Evolutionary conservation across 1,140 invertebrate genomes (phyloP), one percentile per base, ranked within the genome.

Genomic region (Lanistes nyassanus): DNA sequence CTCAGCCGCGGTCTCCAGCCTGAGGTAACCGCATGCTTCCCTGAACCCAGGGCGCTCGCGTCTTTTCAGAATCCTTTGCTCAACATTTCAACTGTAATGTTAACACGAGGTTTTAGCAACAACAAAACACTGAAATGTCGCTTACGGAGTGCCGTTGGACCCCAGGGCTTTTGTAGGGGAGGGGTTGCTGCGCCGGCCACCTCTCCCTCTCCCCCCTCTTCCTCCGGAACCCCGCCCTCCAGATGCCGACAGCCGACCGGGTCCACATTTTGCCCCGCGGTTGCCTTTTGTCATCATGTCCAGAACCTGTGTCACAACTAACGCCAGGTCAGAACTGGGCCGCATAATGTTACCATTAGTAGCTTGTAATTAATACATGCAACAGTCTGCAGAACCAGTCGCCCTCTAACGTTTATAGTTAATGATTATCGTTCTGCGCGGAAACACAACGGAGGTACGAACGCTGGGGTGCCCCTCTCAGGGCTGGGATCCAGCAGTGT

Each of bases 261-360:
- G 55, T 36, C 70, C 37, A 39, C 7, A 9, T 19, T 31, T 53
- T 4, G 70, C 55, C 31, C 47, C 53, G 55, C 34, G 36, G 56
- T 56, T 39, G 1, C 70, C 56, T 37, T 72, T 72, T 16, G 70
- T 72, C 70, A 72, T 72, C 34, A 72, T 37, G 37, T 72, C 70
- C 70, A 72, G 56, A 31, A 72, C 70, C 70, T 72, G 55, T 9
- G 29, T 26, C 51, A 16, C 29, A 9, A n/a, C n/a, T n/a, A n/a
- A n/a, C n/a, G n/a, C n/a, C n/a, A n/a, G n/a, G n/a, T n/a, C n/a
- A n/a, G n/a, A n/a, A n/a, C n/a, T n/a, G n/a, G n/a, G n/a, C n/a
- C n/a, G n/a, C n/a, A n/a, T n/a, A n/a, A n/a, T n/a, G n/a, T n/a
- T n/a, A n/a, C n/a, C n/a, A n/a, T n/a, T n/a, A n/a, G n/a, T n/a